Evolutionary conservation across 2,888 invertebrate genomes (phyloP).

Genomic region (Hemaris fuciformis): DNA sequence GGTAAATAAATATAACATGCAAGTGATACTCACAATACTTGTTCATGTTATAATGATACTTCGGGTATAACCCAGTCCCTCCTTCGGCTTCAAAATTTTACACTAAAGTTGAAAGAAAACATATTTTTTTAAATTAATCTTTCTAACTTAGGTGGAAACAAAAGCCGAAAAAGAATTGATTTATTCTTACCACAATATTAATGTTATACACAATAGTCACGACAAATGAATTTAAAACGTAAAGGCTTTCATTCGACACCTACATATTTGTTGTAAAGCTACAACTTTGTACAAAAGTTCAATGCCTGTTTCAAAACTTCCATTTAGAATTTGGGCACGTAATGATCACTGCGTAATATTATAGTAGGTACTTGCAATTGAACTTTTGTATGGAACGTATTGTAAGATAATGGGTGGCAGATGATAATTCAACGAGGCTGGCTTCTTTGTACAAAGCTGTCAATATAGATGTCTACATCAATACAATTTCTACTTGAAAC

Average conservation of each 20-base stretch:
- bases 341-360: background rate
- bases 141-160: conserved; percentile 33
- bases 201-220: background rate
- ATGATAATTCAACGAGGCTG: conserved; percentile 35
- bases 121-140: conserved; percentile 36
- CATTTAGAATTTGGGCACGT: conserved; percentile 10
- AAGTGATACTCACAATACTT: conserved; percentile 63
- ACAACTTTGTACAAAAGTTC: conserved; percentile 77
- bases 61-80: conserved; percentile 48
- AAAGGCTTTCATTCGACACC: conserved; percentile 33
- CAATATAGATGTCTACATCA: conserved; percentile 42
- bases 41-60: conserved; percentile 55
- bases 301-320: conserved; percentile 44
- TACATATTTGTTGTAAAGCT: conserved; percentile 38
- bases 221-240: background rate
- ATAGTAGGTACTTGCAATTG: conserved; percentile 39
- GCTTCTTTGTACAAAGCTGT: conserved; percentile 74
- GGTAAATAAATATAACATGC: conserved; percentile 18
- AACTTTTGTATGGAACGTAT: conserved; percentile 55
- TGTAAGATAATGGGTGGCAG: conserved; percentile 53
- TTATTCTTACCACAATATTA: background rate
- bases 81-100: conserved; percentile 54
- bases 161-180: conserved; percentile 19
- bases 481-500: conserved; percentile 15
- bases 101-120: conserved; percentile 63